Evolutionary conservation across 2,888 invertebrate genomes (phyloP).

Genomic region (Argynnis bischoffii): DNA sequence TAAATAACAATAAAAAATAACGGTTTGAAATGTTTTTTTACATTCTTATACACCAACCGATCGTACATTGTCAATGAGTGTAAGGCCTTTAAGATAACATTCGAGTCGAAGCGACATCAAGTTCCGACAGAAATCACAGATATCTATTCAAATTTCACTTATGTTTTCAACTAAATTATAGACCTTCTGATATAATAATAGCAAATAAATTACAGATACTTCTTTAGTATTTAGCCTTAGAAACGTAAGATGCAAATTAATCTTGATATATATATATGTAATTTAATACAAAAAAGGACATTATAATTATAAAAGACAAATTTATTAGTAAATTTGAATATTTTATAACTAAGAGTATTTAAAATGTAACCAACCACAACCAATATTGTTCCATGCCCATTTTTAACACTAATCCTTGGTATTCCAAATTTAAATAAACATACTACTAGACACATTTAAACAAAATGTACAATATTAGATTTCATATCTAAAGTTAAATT

Average conservation of each 20-base stretch:
- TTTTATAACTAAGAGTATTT: too few relatives aligned
- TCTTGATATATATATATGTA: too few relatives aligned
- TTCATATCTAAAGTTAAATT: constrained; percentile 10
- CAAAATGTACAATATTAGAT: constrained; percentile 8
- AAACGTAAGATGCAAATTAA: too few relatives aligned
- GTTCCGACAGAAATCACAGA: constrained; percentile 22
- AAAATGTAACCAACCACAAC: too few relatives aligned
- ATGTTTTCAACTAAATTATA: constrained; percentile 1
- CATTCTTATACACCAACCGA: constrained; percentile 8
- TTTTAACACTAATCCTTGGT: too few relatives aligned
- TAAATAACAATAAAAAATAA: constrained; percentile 2
- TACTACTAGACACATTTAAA: constrained; percentile 1
- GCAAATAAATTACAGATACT: too few relatives aligned
- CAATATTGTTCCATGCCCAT: too few relatives aligned
- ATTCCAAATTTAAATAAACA: neutral
- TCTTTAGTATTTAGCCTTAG: too few relatives aligned
- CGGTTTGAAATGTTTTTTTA: constrained; percentile 10
- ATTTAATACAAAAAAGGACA: too few relatives aligned
- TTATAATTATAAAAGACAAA: too few relatives aligned
- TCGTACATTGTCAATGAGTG: constrained; percentile 16
- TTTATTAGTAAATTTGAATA: too few relatives aligned
- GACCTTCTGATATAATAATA: neutral
- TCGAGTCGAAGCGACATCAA: constrained; percentile 18
- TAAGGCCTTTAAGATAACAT: constrained; percentile 17
- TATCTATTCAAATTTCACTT: constrained; percentile 13